Conservation (phyloP, 1,140 invertebrate species). For the Nilaparvata lugens region DNA sequence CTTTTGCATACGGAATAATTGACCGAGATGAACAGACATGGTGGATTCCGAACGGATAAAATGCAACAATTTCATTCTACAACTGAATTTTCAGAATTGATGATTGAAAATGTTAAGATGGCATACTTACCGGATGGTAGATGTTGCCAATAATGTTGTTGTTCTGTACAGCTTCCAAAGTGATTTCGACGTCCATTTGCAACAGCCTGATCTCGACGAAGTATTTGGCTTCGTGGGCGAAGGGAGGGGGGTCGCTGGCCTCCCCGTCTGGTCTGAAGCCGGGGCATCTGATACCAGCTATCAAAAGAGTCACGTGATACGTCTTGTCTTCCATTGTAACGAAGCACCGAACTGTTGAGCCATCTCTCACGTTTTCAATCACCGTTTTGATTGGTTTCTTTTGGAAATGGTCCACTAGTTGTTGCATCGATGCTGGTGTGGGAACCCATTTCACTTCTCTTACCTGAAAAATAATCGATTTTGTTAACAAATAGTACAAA, state of each 20-base stretch:
- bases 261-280: slow-evolving; percentile 63
- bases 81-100: too few relatives aligned
- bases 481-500: background rate
- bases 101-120: background rate
- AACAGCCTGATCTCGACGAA: slow-evolving; percentile 86
- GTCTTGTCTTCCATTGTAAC: slow-evolving; percentile 58
- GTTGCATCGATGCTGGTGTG: slow-evolving; percentile 12
- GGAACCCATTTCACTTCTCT: slow-evolving; percentile 58
- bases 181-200: slow-evolving; percentile 87
- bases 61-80: too few relatives aligned
- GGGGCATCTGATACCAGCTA: slow-evolving; percentile 85
- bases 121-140: slow-evolving; percentile 71
- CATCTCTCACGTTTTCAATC: slow-evolving; percentile 93
- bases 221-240: slow-evolving; percentile 72
- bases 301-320: slow-evolving; percentile 82
- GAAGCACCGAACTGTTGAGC: slow-evolving; percentile 85
- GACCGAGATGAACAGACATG: too few relatives aligned
- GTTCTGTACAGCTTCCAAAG: slow-evolving; percentile 85
- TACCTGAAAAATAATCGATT: background rate
- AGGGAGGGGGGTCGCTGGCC: slow-evolving; percentile 41
- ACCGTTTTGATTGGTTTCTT: slow-evolving; percentile 76
- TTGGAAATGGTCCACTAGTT: slow-evolving; percentile 56
- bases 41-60: too few relatives aligned
- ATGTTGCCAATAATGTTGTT: slow-evolving; percentile 93
- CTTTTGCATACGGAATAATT: too few relatives aligned